Conservation (phyloP, 2,797 vertebrate species). For the Tachyglossus aculeatus region DNA sequence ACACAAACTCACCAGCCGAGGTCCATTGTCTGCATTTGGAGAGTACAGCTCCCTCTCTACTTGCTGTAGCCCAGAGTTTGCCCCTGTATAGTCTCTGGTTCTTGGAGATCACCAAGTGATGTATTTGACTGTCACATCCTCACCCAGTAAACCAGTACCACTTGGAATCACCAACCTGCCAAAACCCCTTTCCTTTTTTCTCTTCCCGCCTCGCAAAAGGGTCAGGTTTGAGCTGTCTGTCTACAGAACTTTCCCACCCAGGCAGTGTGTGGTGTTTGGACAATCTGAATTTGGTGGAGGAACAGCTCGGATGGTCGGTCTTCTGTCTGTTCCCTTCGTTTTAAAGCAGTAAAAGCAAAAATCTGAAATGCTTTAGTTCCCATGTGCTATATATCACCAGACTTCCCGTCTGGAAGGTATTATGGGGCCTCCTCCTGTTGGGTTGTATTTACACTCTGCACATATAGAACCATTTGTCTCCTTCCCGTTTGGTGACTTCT, state of each 20-base stretch:
- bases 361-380: background rate
- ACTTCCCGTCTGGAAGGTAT: background rate
- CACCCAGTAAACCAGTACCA: background rate
- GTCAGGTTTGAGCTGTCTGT: background rate
- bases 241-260: no score
- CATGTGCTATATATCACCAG: fast-evolving
- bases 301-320: background rate
- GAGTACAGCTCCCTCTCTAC: background rate
- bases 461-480: background rate
- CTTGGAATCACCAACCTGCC: background rate
- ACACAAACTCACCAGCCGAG: background rate
- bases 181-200: no score
- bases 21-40: background rate
- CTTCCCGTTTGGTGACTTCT: background rate
- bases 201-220: no score
- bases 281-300: background rate
- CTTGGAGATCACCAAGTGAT: background rate
- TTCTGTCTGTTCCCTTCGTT: background rate
- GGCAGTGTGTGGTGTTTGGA: background rate
- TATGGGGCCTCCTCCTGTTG: background rate
- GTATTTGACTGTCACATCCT: fast-evolving
- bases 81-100: background rate
- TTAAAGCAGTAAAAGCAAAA: background rate
- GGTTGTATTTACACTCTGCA: background rate
- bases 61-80: background rate